Evolutionary conservation across 2,113 vertebrate species (phyloP).

Genomic region (Phalacrocorax brasilianus): DNA sequence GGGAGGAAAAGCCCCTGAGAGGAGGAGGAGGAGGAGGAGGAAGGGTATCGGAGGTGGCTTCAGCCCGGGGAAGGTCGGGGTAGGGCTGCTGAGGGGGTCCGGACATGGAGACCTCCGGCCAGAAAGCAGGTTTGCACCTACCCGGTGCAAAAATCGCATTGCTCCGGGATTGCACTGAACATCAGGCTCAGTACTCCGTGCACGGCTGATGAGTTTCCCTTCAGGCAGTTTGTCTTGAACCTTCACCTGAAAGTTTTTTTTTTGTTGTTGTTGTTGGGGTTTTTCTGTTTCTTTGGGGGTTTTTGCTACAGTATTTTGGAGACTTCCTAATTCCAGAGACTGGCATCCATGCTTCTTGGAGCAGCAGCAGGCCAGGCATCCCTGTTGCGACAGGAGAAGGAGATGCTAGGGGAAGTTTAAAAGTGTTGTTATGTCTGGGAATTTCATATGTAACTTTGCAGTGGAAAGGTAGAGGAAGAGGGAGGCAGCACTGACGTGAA

Average conservation of each 20-base stretch:
- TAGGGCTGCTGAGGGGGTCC: background rate
- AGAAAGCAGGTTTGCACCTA: background rate
- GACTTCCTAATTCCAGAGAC: conserved; percentile 45
- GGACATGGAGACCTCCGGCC: background rate
- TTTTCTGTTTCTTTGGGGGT: background rate
- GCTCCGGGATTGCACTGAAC: background rate
- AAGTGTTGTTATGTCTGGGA: background rate
- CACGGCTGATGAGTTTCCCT: conserved; percentile 20
- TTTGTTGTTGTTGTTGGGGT: background rate
- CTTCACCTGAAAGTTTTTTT: conserved; percentile 59
- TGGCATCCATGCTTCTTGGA: conserved; percentile 37
- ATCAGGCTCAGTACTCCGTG: background rate
- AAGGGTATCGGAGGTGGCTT: background rate
- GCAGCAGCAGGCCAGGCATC: conserved; percentile 53
- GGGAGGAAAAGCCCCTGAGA: background rate
- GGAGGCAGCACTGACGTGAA: background rate
- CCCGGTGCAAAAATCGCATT: background rate
- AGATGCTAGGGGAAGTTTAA: background rate
- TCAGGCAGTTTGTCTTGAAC: conserved; percentile 15
- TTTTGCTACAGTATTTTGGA: background rate
- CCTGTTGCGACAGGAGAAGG: background rate
- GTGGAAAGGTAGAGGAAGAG: background rate
- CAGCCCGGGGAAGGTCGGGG: background rate
- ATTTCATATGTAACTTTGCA: conserved; percentile 1
- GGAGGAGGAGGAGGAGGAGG: background rate